Percentiles rank a stretch among this genome's conserved stretches.
phyloP scores from a whole-genome alignment of 1,140 invertebrate genomes.

The Propsilocerus akamusi region DNA sequence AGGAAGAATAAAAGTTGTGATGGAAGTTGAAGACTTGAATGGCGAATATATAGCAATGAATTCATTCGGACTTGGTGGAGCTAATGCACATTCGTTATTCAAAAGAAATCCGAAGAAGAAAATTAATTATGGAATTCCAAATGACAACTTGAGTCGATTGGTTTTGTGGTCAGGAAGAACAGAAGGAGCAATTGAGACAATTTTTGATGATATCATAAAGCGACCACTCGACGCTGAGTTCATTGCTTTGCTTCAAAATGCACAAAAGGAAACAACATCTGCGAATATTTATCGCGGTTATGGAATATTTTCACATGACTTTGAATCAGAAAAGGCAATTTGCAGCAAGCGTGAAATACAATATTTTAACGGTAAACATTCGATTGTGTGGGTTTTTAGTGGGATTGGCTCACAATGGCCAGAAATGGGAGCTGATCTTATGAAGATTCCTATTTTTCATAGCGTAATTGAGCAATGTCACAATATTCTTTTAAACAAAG shows the following conservation, averaged over 20 bases:
- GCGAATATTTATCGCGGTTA: slow-evolving; percentile 16
- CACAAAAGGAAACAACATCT: slow-evolving; percentile 16
- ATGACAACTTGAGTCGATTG: slow-evolving; percentile 31
- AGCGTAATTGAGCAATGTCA: slow-evolving; percentile 54
- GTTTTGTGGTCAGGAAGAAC: slow-evolving; percentile 34
- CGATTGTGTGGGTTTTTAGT: slow-evolving; percentile 77
- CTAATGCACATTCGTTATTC: slow-evolving; percentile 48
- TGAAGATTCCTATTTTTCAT: slow-evolving; percentile 48
- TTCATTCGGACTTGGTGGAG: slow-evolving; percentile 71
- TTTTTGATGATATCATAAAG: slow-evolving; percentile 44
- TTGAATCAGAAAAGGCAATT: slow-evolving; percentile 23
- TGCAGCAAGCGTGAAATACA: slow-evolving; percentile 27
- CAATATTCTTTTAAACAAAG: slow-evolving; percentile 46
- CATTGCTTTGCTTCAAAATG: slow-evolving; percentile 30
- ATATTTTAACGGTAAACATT: slow-evolving; percentile 37
- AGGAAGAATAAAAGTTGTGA: slow-evolving; percentile 48
- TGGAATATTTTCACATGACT: slow-evolving; percentile 9
- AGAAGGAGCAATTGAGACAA: slow-evolving; percentile 40
- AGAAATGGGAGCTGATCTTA: slow-evolving; percentile 50
- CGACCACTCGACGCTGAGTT: slow-evolving; percentile 34
- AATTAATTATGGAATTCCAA: slow-evolving; percentile 28
- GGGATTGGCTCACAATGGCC: slow-evolving; percentile 84
- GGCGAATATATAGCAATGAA: slow-evolving; percentile 49
- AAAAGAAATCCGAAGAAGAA: slow-evolving; percentile 33
- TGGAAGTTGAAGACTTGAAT: slow-evolving; percentile 38